A percentile compares a stretch with the other conserved stretches of the same genome.
phyloP scores from a whole-genome alignment of 2,888 invertebrate genomes.

The Leptodirus hochenwartii region DNA sequence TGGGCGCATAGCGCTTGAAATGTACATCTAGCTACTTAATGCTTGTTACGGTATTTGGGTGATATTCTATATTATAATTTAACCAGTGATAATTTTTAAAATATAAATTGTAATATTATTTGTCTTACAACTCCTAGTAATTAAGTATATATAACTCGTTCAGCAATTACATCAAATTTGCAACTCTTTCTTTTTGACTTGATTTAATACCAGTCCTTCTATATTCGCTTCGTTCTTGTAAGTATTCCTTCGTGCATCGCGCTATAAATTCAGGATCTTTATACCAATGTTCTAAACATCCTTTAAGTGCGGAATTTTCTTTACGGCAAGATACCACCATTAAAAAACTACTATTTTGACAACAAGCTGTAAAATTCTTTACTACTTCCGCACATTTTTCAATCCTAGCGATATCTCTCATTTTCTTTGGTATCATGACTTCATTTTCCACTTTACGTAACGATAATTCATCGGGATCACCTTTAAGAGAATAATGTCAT shows the following conservation, averaged over 20 bases:
- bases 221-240: slow-evolving; percentile 63
- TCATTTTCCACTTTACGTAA: slow-evolving; percentile 78
- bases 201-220: slow-evolving; percentile 59
- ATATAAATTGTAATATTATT: no score
- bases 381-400: slow-evolving; percentile 66
- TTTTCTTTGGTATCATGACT: slow-evolving; percentile 73
- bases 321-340: slow-evolving; percentile 61
- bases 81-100: no score
- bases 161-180: no score
- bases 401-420: slow-evolving; percentile 62
- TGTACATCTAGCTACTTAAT: no score
- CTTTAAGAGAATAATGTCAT: slow-evolving; percentile 28
- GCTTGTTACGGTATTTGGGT: no score
- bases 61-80: no score
- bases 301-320: slow-evolving; percentile 47
- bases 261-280: slow-evolving; percentile 53
- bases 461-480: slow-evolving; percentile 69
- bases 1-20: no score
- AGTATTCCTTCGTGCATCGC: slow-evolving; percentile 59
- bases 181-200: slow-evolving; percentile 23
- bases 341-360: slow-evolving; percentile 38
- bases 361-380: slow-evolving; percentile 50
- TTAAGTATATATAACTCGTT: no score
- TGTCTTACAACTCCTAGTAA: no score
- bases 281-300: slow-evolving; percentile 62